A percentile compares a stretch with the other conserved stretches of the same genome.
Conservation (phyloP, 1,140 invertebrate species). For the Panulirus ornatus region DNA sequence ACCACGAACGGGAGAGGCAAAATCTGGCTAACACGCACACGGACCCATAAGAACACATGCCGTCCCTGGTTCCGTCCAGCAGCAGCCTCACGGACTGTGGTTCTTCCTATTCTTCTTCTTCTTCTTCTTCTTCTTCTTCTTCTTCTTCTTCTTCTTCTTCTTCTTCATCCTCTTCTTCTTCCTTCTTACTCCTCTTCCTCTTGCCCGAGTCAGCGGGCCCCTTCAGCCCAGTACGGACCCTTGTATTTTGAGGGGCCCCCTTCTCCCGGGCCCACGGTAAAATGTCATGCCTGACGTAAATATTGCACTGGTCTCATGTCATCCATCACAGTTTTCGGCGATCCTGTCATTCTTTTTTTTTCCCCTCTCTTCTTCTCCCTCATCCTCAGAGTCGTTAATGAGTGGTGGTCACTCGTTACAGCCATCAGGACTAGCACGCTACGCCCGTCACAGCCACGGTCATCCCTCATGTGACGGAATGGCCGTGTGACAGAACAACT, state of each 20-base stretch:
- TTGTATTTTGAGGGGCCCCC: no score
- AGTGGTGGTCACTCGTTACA: conserved; percentile 23
- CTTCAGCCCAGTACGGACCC: no score
- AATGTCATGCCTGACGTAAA: conserved; percentile 1
- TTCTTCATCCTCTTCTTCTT: neutral
- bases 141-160: neutral
- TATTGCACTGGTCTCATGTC: conserved; percentile 13
- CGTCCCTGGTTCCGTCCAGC: no score
- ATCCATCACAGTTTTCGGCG: conserved; percentile 27
- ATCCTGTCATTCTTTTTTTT: neutral
- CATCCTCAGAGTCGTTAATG: conserved; percentile 18
- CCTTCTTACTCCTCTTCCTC: neutral
- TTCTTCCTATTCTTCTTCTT: no score
- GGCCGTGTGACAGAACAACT: neutral
- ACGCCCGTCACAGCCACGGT: conserved; percentile 9
- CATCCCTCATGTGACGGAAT: neutral
- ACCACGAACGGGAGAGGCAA: no score
- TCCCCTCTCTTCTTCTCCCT: no score
- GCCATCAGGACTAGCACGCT: neutral
- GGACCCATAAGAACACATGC: no score
- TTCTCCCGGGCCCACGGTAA: no score
- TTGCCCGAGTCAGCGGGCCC: neutral
- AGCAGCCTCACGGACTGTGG: no score
- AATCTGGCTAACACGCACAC: no score
- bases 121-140: neutral